phyloP scores from a whole-genome alignment of 2,888 invertebrate genomes.

The Drosophila stalkeri region DNA sequence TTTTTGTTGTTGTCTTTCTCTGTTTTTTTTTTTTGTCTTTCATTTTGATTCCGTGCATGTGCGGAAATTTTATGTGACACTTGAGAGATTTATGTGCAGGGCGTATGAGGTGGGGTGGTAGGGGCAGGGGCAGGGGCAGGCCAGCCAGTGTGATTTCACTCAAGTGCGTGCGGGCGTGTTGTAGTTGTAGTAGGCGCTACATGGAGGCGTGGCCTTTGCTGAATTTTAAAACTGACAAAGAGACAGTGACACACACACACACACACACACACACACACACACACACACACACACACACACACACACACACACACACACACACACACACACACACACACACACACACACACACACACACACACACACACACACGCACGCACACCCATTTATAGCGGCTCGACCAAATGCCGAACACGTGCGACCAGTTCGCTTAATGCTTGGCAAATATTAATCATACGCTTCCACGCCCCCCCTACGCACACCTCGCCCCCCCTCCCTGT shows the following conservation, averaged over 20 bases:
- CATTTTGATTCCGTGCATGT: slow-evolving; percentile 79
- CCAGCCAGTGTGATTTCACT: slow-evolving; percentile 2
- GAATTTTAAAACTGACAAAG: slow-evolving; percentile 66
- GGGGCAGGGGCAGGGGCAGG: not conserved
- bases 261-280: not conserved
- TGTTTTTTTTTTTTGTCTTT: slow-evolving; percentile 47
- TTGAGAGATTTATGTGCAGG: slow-evolving; percentile 71
- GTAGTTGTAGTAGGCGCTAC: slow-evolving; percentile 5
- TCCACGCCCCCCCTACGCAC: slow-evolving; percentile 18
- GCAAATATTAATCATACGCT: slow-evolving; percentile 73
- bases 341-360: not conserved
- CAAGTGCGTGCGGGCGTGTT: slow-evolving; percentile 18
- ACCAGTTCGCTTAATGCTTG: slow-evolving; percentile 38
- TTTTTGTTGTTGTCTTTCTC: slow-evolving; percentile 24
- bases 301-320: not conserved
- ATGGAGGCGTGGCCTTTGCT: slow-evolving; percentile 64
- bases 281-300: slow-evolving; percentile 6
- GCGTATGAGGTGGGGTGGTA: not conserved
- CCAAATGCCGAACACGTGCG: slow-evolving; percentile 68
- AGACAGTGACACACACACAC: slow-evolving; percentile 1
- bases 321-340: too few species aligned
- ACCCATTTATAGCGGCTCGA: slow-evolving; percentile 18
- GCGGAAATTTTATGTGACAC: slow-evolving; percentile 80
- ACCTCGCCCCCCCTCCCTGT: slow-evolving; percentile 13
- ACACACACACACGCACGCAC: not conserved